A percentile compares a stretch with the other conserved stretches of the same genome.
Evolutionary conservation across 2,888 invertebrate species (phyloP).

Genomic region (Eustalomyia histrio): DNA sequence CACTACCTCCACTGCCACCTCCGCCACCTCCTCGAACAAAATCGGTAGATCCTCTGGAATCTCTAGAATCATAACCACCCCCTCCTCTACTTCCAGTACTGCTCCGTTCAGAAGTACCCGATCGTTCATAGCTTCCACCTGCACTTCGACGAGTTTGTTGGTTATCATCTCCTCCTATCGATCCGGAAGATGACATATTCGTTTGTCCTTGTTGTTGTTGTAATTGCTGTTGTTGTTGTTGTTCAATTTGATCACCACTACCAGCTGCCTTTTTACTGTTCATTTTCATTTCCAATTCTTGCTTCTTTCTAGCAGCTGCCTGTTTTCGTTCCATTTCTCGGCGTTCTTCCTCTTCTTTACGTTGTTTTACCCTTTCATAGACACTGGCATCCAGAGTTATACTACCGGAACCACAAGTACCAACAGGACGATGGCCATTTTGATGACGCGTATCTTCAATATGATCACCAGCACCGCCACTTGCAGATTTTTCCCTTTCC

Average conservation of each 20-base stretch:
- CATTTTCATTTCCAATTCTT: constrained; percentile 85
- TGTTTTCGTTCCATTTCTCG: constrained; percentile 84
- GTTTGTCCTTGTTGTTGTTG: constrained; percentile 53
- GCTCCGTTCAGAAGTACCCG: constrained; percentile 63
- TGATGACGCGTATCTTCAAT: constrained; percentile 76
- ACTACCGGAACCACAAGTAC: constrained; percentile 69
- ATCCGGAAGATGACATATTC: constrained; percentile 50
- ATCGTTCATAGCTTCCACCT: constrained; percentile 66
- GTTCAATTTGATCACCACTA: constrained; percentile 39
- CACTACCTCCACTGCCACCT: constrained; percentile 52
- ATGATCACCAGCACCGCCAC: constrained; percentile 66
- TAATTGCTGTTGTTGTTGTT: constrained; percentile 13
- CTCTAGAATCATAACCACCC: constrained; percentile 61
- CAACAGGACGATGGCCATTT: constrained; percentile 79
- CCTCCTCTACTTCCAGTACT: constrained; percentile 60
- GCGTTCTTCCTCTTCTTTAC: constrained; percentile 94
- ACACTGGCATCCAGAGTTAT: constrained; percentile 84
- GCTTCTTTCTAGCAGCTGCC: constrained; percentile 83
- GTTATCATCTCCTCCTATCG: constrained; percentile 62
- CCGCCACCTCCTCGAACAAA: constrained; percentile 60
- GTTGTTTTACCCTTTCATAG: constrained; percentile 90
- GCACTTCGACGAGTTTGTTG: constrained; percentile 61
- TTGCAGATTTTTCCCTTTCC: constrained; percentile 65
- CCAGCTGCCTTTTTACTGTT: constrained; percentile 81
- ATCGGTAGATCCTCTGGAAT: constrained; percentile 61